Evolutionary conservation across 2,113 vertebrate genomes (phyloP), one percentile per base, ranked within the genome.

Genomic region (Trichomycterus rosablanca): DNA sequence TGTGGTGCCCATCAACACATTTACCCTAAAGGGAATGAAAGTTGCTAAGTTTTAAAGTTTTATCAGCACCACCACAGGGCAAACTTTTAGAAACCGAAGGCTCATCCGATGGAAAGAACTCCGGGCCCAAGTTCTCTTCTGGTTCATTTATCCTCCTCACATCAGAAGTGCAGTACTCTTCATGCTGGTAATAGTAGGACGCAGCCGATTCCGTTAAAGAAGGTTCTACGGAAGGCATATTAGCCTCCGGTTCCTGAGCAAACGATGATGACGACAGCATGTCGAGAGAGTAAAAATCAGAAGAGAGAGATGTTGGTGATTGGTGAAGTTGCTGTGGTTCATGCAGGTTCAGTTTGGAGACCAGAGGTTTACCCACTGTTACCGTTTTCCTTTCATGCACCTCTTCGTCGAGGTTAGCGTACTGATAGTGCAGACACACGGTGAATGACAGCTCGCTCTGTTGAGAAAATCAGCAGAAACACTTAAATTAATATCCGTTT

Each of bases 341-440:
- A 6, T 80, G 68, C 57, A 93, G 84, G 66, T 90, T 91, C 63
- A 93, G 91, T 74, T 91, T 92, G 68, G 91, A 90, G 0, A 92
- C 89, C 65, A 92, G 88, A 0, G 91, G 91, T 75, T 89, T 90
- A 7, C 91, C 91, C 39, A 91, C 84, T 0, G 66, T 83, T 16
- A 92, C 81, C 0, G 0, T 18, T 66, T 71, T 70, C 49, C 62
- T 71, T 75, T 93, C 91, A 68, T 87, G 77, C 19, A 92, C 62
- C 2, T 88, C 87, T 7, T 92, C 90, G 0, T 91, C 88, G 78
- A 92, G 68, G 72, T 82, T 81, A 6, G 32, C 57, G 65, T 91
- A 91, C 18, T 73, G 75, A 76, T 88, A 92, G 63, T 92, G 87
- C 63, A 93, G 84, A 71, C 89, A 89, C 2, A 88, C 15, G 0